Percentiles rank a stretch among this genome's conserved stretches.
These are phyloP conservation scores for Phycodurus eques DNA, from an alignment of 2,113 vertebrate genomes.

Conservation along the genomic window DNA sequence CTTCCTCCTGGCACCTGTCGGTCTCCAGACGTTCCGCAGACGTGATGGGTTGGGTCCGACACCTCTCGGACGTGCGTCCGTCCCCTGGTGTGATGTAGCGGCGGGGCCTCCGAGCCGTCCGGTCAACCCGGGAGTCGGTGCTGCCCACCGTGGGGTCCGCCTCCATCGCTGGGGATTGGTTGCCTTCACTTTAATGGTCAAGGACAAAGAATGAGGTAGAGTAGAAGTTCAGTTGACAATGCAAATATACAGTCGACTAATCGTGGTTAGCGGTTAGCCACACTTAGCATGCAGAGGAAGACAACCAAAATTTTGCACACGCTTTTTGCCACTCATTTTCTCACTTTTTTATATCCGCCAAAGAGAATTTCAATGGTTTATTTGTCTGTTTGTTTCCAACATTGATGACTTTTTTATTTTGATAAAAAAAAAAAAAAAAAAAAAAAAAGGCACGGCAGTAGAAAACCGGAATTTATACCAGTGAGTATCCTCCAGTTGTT, in stretches of 20 bases:
- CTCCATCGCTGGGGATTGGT: constrained; percentile 47
- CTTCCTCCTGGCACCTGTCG: constrained; percentile 83
- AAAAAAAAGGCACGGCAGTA: too few species aligned
- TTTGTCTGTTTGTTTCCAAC: too few species aligned
- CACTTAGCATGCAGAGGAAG: constrained; percentile 44
- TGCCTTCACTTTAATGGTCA: constrained; percentile 77
- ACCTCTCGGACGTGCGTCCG: constrained; percentile 92
- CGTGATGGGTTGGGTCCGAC: constrained; percentile 96
- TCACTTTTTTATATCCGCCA: neutral
- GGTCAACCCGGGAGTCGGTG: constrained; percentile 73
- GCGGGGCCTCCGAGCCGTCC: constrained; percentile 82
- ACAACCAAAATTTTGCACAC: neutral
- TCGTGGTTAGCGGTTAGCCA: constrained; percentile 5
- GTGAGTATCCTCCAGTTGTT: neutral
- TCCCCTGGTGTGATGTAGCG: constrained; percentile 94
- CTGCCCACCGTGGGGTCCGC: constrained; percentile 67
- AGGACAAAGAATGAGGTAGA: constrained; percentile 31
- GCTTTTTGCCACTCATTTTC: constrained; percentile 24
- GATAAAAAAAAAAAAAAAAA: too few species aligned
- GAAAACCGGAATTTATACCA: too few species aligned
- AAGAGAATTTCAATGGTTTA: neutral
- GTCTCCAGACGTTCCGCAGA: constrained; percentile 94
- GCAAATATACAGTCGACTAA: neutral
- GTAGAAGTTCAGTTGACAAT: neutral
- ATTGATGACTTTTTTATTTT: too few species aligned